Evolutionary conservation across 2,888 invertebrate genomes (phyloP).

Genomic region (Papilio demoleus): DNA sequence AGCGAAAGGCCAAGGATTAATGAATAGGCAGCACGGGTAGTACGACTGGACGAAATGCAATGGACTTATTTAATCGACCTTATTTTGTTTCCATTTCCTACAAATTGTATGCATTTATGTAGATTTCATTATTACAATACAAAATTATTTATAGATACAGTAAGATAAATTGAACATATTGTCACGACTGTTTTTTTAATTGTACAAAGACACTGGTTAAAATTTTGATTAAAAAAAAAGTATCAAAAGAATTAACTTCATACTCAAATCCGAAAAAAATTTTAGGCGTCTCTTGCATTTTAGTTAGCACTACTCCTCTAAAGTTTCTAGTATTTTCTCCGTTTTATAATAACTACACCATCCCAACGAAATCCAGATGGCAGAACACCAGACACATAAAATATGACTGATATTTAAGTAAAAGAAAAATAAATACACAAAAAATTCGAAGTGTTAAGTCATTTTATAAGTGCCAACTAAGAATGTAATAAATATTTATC

Average conservation of each 20-base stretch:
- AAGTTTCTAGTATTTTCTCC: neutral
- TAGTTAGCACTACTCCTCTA: too few relatives aligned
- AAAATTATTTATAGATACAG: neutral
- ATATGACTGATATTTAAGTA: neutral
- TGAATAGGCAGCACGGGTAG: constrained; percentile 9
- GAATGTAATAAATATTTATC: constrained; percentile 12
- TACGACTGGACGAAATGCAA: constrained; percentile 14
- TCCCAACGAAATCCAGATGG: constrained; percentile 1
- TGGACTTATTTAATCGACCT: constrained; percentile 11
- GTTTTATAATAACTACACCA: neutral
- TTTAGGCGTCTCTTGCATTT: too few relatives aligned
- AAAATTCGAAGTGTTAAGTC: neutral
- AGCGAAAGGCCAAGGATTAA: constrained; percentile 28
- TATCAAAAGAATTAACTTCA: too few relatives aligned
- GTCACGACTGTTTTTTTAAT: neutral
- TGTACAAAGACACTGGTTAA: too few relatives aligned
- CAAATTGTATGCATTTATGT: constrained; percentile 16
- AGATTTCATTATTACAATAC: neutral
- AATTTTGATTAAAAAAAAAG: too few relatives aligned
- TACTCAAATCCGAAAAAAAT: too few relatives aligned
- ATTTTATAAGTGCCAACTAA: constrained; percentile 3
- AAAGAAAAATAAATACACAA: neutral
- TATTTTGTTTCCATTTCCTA: neutral
- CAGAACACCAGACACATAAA: neutral
- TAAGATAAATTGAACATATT: neutral